phyloP scores from a whole-genome alignment of 2,888 invertebrate genomes.

The Aleiodes testaceus region DNA sequence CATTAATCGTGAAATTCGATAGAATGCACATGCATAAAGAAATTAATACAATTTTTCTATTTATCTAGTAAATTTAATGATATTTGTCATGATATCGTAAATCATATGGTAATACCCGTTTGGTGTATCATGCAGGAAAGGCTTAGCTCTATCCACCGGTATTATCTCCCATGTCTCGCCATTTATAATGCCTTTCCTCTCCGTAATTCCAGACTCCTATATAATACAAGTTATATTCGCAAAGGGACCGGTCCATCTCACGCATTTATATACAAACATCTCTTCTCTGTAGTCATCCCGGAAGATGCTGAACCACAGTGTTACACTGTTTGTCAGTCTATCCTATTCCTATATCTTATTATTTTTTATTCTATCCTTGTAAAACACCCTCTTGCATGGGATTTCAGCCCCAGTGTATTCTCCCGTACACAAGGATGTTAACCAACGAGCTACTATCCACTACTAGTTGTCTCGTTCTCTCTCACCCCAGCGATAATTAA shows the following conservation, averaged over 20 bases:
- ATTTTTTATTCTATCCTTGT: neutral
- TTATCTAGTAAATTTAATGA: neutral
- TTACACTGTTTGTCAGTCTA: constrained; percentile 31
- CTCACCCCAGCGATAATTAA: constrained; percentile 36
- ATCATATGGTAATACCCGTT: constrained; percentile 32
- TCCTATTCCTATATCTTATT: neutral
- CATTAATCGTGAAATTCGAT: no score
- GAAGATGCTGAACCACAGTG: constrained; percentile 26
- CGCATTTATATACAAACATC: constrained; percentile 9
- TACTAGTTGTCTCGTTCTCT: constrained; percentile 22
- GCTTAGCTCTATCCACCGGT: constrained; percentile 59
- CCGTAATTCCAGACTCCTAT: constrained; percentile 24
- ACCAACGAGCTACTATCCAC: constrained; percentile 16
- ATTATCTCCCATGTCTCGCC: constrained; percentile 54
- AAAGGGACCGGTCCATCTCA: constrained; percentile 23
- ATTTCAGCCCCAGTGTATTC: neutral
- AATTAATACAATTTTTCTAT: neutral
- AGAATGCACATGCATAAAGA: no score
- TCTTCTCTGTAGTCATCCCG: constrained; percentile 22
- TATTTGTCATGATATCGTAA: constrained; percentile 37
- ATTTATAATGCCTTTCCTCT: constrained; percentile 23
- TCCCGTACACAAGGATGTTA: neutral
- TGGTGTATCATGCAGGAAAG: constrained; percentile 50
- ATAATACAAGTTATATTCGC: constrained; percentile 23
- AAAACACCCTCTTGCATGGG: neutral